Evolutionary conservation across 2,888 invertebrate species (phyloP).

Genomic region (Lottia gigantea): DNA sequence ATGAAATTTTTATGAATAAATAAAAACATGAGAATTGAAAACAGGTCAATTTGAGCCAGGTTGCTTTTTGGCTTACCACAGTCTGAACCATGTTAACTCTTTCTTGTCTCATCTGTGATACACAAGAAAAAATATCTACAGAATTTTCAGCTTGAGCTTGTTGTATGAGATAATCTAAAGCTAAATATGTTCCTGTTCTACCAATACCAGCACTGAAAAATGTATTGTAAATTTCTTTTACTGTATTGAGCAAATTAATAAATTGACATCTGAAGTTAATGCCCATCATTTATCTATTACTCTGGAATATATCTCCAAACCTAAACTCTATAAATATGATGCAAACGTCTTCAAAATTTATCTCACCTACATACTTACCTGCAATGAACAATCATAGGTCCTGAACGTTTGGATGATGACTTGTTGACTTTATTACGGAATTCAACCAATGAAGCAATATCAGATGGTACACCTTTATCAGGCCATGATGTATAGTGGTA

Average conservation of each 20-base stretch:
- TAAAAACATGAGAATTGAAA: not conserved
- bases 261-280: no score
- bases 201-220: slow-evolving; percentile 51
- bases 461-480: slow-evolving; percentile 52
- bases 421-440: slow-evolving; percentile 48
- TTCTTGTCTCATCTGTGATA: slow-evolving; percentile 40
- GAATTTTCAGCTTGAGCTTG: slow-evolving; percentile 39
- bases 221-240: not conserved
- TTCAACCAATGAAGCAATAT: slow-evolving; percentile 49
- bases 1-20: not conserved
- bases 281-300: no score
- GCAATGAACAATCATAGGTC: slow-evolving; percentile 40
- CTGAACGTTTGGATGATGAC: slow-evolving; percentile 25
- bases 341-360: not conserved
- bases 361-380: slow-evolving; percentile 35
- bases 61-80: no score
- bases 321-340: no score
- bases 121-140: slow-evolving; percentile 44
- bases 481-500: slow-evolving; percentile 64
- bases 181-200: slow-evolving; percentile 53
- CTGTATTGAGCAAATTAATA: no score
- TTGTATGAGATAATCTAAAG: slow-evolving; percentile 46
- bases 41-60: not conserved
- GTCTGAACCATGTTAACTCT: slow-evolving; percentile 56
- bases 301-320: no score